These are phyloP conservation scores for Esperia sulphurella DNA, from an alignment of 2,888 invertebrate genomes.

Conservation along the genomic window DNA sequence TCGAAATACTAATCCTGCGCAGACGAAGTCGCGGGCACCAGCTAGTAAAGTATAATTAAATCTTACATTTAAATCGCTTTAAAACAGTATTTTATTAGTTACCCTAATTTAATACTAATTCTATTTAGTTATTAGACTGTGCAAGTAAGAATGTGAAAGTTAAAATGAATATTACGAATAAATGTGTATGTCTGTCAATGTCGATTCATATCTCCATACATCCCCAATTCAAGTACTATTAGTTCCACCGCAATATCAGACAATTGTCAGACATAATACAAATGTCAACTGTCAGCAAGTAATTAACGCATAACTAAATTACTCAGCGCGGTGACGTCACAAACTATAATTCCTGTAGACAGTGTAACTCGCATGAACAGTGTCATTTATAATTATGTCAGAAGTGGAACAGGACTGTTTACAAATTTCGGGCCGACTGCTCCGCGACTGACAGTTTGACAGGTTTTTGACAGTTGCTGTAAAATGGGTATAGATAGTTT, in stretches of 20 bases:
- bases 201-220: too few species aligned
- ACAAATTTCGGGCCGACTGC: not conserved
- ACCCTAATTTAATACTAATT: too few species aligned
- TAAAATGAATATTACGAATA: too few species aligned
- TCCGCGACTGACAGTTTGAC: conserved; percentile 1
- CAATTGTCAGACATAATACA: not conserved
- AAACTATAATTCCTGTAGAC: not conserved
- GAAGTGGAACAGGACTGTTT: not conserved
- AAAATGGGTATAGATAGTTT: not conserved
- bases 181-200: too few species aligned
- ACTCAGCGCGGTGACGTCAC: not conserved
- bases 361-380: not conserved
- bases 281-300: not conserved
- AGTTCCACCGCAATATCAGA: not conserved
- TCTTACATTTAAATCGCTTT: too few species aligned
- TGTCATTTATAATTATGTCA: not conserved
- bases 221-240: too few species aligned
- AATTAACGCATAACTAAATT: not conserved
- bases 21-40: too few species aligned
- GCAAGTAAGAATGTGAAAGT: too few species aligned
- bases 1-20: too few species aligned
- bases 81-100: too few species aligned
- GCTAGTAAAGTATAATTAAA: too few species aligned
- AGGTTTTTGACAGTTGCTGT: not conserved
- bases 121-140: too few species aligned